Base-by-base conservation (phyloP, 2,888 invertebrate genomes). In the Euclidia mi region DNA sequence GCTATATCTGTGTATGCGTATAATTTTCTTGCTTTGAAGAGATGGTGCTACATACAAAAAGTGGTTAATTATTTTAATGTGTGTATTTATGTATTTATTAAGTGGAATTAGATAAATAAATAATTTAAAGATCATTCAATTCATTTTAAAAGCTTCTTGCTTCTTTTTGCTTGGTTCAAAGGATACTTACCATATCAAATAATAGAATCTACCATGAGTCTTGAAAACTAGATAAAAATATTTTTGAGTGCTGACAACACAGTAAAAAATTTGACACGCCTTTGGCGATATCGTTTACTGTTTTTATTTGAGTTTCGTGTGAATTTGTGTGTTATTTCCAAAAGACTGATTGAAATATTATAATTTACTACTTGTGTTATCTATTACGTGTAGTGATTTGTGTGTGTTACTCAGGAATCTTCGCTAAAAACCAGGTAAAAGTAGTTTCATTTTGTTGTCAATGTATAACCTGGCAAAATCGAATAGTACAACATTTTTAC, bases 181-280 rank as follows among this genome's bases (percentile, higher is more conserved):
- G n/a, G n/a, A n/a, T n/a, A n/a, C n/a, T n/a, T n/a, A n/a, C n/a
- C n/a, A n/a, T n/a, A n/a, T n/a, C n/a, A n/a, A n/a, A n/a, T n/a
- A n/a, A n/a, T n/a, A n/a, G n/a, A n/a, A n/a, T n/a, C n/a, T n/a
- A n/a, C n/a, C n/a, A n/a, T n/a, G n/a, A n/a, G n/a, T n/a, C n/a
- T n/a, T n/a, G n/a, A n/a, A n/a, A n/a, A n/a, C n/a, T n/a, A 3
- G 6, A 2, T 38, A 18, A 18, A 25, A 4, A 11, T 2, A 20
- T 6, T 31, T 44, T 7, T 28, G 1, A 15, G 0, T 1, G 29
- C 34, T 65, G 51, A 31, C 57, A 57, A 52, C 61, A 28, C 48
- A 57, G 60, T 61, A 55, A 41, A 47, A 47, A 71, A 56, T 62
- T 65, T 65, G 72, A 70, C 73, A 71, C 71, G 72, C 71, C 71